Percentiles rank a stretch among this genome's conserved stretches.
phyloP scores from a whole-genome alignment of 2,888 invertebrate species.

The Perizoma affinitatum region DNA sequence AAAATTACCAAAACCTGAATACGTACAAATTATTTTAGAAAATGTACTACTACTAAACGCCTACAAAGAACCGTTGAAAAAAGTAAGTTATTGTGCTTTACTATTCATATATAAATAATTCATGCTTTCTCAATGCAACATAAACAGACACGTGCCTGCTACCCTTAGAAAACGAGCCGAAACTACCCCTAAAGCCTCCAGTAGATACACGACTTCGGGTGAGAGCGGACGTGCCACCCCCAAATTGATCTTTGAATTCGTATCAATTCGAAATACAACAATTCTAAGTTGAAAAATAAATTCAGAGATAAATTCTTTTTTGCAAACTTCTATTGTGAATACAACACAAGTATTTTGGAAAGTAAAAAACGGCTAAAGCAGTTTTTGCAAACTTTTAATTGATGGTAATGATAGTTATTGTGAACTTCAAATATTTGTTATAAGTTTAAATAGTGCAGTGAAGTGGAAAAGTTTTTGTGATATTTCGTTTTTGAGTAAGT shows the following conservation, averaged over 20 bases:
- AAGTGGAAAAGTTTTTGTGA: conserved; percentile 14
- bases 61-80: too few species aligned
- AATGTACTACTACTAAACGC: too few species aligned
- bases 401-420: conserved; percentile 5
- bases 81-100: too few species aligned
- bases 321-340: not conserved
- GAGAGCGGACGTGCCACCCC: conserved; percentile 27
- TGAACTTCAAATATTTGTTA: conserved; percentile 8
- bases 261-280: conserved; percentile 21
- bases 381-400: conserved; percentile 11
- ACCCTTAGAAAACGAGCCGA: conserved; percentile 23
- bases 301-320: not conserved
- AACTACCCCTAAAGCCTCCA: conserved; percentile 28
- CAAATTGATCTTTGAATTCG: conserved; percentile 8
- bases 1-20: too few species aligned
- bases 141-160: conserved; percentile 7
- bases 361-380: not conserved
- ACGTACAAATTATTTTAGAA: too few species aligned
- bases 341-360: conserved; percentile 6
- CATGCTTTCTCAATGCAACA: conserved; percentile 18
- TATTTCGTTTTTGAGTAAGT: conserved; percentile 18
- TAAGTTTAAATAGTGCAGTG: conserved; percentile 20
- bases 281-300: conserved; percentile 9
- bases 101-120: conserved; percentile 15
- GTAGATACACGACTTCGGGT: conserved; percentile 20